phyloP scores from a whole-genome alignment of 2,797 vertebrate genomes.

The Lacerta agilis region DNA sequence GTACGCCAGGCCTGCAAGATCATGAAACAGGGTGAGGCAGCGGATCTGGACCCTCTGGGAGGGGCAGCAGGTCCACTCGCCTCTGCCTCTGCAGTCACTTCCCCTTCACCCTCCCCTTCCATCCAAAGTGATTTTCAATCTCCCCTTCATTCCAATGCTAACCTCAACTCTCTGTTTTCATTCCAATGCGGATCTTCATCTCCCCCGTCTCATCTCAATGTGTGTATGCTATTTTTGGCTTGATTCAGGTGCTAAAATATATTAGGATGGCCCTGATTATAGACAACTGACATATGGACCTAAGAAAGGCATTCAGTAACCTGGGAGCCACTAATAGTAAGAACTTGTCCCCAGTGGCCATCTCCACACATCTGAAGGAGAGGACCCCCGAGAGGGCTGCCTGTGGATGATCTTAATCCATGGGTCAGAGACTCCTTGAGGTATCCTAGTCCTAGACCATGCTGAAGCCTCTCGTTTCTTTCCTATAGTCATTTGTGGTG shows the following conservation, averaged over 20 bases:
- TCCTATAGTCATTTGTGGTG: neutral
- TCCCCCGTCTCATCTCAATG: no score
- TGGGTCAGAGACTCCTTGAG: neutral
- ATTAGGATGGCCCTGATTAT: no score
- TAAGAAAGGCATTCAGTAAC: neutral
- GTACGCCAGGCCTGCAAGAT: no score
- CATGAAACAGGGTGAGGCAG: no score
- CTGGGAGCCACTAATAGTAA: neutral
- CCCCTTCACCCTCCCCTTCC: neutral
- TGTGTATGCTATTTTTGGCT: no score
- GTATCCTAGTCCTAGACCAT: neutral
- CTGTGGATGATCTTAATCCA: neutral
- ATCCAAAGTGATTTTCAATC: neutral
- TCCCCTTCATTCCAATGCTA: neutral
- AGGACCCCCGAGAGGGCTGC: neutral
- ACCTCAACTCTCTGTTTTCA: no score
- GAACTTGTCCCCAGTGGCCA: neutral
- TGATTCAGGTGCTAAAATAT: no score
- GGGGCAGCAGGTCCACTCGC: no score
- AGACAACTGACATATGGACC: no score
- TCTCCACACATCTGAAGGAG: neutral
- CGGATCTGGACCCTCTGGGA: no score
- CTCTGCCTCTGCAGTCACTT: neutral
- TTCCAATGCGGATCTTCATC: no score
- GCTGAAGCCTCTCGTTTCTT: neutral